Conservation (phyloP, 1,140 invertebrate species). For the Sipha flava region DNA sequence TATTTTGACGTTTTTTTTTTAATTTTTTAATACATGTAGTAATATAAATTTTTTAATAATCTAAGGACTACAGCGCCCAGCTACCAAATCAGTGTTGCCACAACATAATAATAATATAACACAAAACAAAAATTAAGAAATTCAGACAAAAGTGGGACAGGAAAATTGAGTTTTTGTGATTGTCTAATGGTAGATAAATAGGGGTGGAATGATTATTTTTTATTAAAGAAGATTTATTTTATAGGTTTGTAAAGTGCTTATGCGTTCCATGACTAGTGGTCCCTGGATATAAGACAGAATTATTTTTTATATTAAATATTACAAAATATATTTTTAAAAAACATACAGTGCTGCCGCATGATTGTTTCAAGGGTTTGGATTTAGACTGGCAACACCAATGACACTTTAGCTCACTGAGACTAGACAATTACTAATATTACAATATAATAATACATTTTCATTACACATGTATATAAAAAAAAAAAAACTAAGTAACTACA, state of each 20-base stretch:
- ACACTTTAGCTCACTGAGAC: slow-evolving; percentile 25
- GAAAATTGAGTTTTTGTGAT: background rate
- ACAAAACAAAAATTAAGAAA: background rate
- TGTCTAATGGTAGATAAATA: background rate
- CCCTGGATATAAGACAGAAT: background rate
- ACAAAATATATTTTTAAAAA: background rate
- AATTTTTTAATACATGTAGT: background rate
- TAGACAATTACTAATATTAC: slow-evolving; percentile 23
- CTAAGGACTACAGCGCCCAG: slow-evolving; percentile 17
- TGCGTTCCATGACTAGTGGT: slow-evolving; percentile 1
- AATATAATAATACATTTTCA: slow-evolving; percentile 6
- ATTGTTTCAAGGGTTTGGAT: background rate
- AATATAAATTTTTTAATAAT: slow-evolving; percentile 7
- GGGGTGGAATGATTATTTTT: background rate
- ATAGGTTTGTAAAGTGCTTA: background rate
- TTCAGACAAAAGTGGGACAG: background rate
- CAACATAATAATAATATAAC: background rate
- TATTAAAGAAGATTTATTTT: background rate
- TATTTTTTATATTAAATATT: background rate
- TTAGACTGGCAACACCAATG: slow-evolving; percentile 5
- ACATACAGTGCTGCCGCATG: slow-evolving; percentile 21
- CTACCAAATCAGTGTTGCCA: slow-evolving; percentile 29
- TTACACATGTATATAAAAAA: background rate
- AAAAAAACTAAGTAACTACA: background rate
- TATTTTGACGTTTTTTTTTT: background rate